Percentiles rank a stretch among this genome's conserved stretches.
Evolutionary conservation across 1,140 invertebrate genomes (phyloP).

Genomic region (Mycetomoellerius zeteki): DNA sequence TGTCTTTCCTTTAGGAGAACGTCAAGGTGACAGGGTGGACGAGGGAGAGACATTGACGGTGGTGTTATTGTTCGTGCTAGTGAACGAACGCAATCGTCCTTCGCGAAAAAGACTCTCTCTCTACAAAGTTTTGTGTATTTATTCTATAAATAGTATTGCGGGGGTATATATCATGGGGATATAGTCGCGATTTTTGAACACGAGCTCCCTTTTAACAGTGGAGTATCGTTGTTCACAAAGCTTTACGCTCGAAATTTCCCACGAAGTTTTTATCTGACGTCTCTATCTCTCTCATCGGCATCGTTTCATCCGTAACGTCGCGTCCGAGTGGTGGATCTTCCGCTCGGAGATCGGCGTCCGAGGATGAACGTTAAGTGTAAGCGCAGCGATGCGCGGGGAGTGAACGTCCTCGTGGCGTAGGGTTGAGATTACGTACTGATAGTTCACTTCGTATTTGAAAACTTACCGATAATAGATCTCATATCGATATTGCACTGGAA

Average conservation of each 20-base stretch:
- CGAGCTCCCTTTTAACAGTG: background rate
- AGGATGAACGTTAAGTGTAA: slow-evolving; percentile 30
- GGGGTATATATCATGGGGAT: background rate
- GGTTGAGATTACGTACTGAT: slow-evolving; percentile 27
- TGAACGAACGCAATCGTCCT: background rate
- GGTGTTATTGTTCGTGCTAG: slow-evolving; percentile 14
- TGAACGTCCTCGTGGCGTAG: slow-evolving; percentile 10
- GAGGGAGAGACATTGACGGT: background rate
- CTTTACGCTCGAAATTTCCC: slow-evolving; percentile 19
- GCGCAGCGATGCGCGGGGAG: background rate
- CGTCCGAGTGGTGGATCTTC: background rate
- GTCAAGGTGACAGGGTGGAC: slow-evolving; percentile 7
- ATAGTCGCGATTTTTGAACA: slow-evolving; percentile 13
- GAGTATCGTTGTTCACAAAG: background rate
- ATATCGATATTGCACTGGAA: slow-evolving; percentile 63
- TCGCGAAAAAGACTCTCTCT: slow-evolving; percentile 43
- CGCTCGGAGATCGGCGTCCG: background rate
- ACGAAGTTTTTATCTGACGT: slow-evolving; percentile 10
- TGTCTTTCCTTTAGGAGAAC: slow-evolving; percentile 41
- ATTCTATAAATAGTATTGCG: slow-evolving; percentile 50
- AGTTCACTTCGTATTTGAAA: slow-evolving; percentile 50
- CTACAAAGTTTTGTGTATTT: slow-evolving; percentile 51
- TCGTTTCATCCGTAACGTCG: slow-evolving; percentile 2
- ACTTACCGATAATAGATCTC: slow-evolving; percentile 48
- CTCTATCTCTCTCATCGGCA: slow-evolving; percentile 19